phyloP scores from a whole-genome alignment of 2,113 vertebrate genomes.

The Tamias sibiricus region DNA sequence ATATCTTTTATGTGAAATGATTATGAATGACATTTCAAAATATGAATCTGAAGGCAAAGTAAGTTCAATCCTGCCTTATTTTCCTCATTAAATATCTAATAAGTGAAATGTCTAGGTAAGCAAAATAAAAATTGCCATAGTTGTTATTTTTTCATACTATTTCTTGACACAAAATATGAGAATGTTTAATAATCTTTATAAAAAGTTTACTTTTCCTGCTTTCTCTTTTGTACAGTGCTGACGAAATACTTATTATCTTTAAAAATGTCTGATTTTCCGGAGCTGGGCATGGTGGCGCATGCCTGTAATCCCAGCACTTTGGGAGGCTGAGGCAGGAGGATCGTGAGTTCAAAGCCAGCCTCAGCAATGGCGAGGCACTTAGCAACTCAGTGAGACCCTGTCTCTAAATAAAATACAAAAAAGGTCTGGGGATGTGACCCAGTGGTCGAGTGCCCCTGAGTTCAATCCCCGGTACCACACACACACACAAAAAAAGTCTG shows the following conservation, averaged over 20 bases:
- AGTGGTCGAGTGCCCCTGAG: no score
- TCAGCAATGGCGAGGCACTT: no score
- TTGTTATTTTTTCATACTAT: slow-evolving; percentile 36
- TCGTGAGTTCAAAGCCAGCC: no score
- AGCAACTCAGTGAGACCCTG: no score
- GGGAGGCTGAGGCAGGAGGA: no score
- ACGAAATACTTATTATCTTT: not conserved
- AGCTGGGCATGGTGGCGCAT: no score
- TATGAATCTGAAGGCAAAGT: slow-evolving; percentile 47
- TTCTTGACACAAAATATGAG: slow-evolving; percentile 52
- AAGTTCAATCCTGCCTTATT: slow-evolving; percentile 3
- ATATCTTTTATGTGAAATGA: slow-evolving; percentile 47
- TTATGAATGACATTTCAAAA: slow-evolving; percentile 55
- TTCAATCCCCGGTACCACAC: no score
- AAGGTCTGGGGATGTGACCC: no score
- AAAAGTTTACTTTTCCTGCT: not conserved
- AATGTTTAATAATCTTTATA: slow-evolving; percentile 22
- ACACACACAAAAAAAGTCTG: not conserved
- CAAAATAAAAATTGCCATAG: slow-evolving; percentile 52
- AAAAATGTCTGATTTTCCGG: not conserved
- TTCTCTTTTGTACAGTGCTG: not conserved
- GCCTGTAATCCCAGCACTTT: no score
- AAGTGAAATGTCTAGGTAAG: slow-evolving; percentile 1
- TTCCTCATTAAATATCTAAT: slow-evolving; percentile 42
- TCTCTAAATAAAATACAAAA: no score